Conservation (phyloP, 2,888 invertebrate genomes). For the Timema cristinae region DNA sequence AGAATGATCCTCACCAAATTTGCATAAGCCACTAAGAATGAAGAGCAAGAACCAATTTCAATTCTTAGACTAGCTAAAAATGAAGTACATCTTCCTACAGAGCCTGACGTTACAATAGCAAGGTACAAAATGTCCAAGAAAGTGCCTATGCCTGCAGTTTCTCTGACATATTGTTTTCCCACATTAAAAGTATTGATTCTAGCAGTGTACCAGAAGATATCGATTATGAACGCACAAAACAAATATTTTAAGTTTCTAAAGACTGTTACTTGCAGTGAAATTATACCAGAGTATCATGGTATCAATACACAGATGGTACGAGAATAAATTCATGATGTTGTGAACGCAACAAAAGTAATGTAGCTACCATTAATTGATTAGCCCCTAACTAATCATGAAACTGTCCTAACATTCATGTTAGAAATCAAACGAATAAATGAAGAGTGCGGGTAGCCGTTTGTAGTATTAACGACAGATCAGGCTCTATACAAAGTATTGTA, state of each 20-base stretch:
- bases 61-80: background rate
- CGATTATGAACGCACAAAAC: background rate
- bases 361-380: background rate
- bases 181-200: background rate
- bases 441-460: background rate
- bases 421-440: too few relatives aligned
- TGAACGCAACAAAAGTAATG: background rate
- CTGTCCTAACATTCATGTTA: background rate
- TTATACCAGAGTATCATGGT: background rate
- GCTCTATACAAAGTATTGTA: slow-evolving; percentile 1
- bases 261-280: background rate
- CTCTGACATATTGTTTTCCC: background rate
- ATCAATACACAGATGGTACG: background rate
- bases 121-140: background rate
- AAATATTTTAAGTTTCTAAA: background rate
- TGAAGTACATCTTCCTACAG: slow-evolving; percentile 5
- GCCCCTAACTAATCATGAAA: background rate
- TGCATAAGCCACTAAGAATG: background rate
- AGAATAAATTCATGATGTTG: background rate
- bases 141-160: background rate
- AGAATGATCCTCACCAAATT: background rate
- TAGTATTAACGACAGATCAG: slow-evolving; percentile 1
- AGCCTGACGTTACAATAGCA: background rate
- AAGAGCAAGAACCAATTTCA: background rate
- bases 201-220: background rate